phyloP scores from a whole-genome alignment of 2,888 invertebrate species.

The Chloroclysta siterata region DNA sequence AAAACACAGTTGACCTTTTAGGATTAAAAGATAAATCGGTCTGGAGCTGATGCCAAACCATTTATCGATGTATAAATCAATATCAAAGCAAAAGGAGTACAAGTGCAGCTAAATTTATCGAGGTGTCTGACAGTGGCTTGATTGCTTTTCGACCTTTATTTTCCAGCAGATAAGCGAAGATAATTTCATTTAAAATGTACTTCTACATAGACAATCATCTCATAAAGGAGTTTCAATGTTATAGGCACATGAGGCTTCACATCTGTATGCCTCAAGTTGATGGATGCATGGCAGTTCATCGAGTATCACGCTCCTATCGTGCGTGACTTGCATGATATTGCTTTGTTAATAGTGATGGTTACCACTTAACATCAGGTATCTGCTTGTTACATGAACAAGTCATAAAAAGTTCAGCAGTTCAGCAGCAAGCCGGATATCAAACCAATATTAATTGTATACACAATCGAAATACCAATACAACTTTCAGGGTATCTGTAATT shows the following conservation, averaged over 20 bases:
- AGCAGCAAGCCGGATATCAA: constrained; percentile 2
- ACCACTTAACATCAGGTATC: too few relatives aligned
- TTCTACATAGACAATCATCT: background rate
- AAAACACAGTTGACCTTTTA: constrained; percentile 38
- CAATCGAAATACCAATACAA: constrained; percentile 13
- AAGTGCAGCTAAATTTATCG: constrained; percentile 17
- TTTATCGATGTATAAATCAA: constrained; percentile 38
- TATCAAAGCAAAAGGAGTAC: constrained; percentile 33
- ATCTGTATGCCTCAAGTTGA: too few relatives aligned
- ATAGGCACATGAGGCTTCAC: too few relatives aligned
- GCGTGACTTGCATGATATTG: too few relatives aligned
- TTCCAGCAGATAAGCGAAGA: constrained; percentile 4
- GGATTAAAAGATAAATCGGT: constrained; percentile 30
- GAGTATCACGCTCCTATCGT: too few relatives aligned
- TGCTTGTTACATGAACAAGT: too few relatives aligned
- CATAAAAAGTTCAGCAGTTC: background rate
- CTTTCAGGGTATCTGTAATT: constrained; percentile 27
- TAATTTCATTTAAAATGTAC: background rate
- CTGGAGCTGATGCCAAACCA: constrained; percentile 38
- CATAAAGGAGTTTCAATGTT: background rate
- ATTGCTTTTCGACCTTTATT: constrained; percentile 16
- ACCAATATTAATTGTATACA: constrained; percentile 1
- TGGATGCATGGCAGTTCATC: too few relatives aligned
- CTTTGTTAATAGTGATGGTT: too few relatives aligned
- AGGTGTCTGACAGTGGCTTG: constrained; percentile 15